Conservation (phyloP, 2,888 invertebrate genomes). For the Yponomeuta cagnagella region DNA sequence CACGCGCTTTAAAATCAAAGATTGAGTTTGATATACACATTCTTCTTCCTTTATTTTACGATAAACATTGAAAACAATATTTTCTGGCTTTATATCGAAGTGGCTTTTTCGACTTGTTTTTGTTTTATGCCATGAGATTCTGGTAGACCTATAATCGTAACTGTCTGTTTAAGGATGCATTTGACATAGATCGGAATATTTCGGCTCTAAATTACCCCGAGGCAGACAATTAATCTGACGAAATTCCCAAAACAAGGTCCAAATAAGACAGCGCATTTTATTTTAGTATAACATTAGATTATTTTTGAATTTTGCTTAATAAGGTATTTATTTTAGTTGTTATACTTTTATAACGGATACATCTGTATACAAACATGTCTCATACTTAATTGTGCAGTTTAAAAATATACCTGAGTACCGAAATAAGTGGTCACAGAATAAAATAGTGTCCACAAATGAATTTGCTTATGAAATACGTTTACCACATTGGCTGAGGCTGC, state of each 20-base stretch:
- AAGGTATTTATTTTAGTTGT: slow-evolving; percentile 76
- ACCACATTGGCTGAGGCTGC: slow-evolving; percentile 10
- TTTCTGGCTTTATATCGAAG: too few relatives aligned
- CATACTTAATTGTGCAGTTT: slow-evolving; percentile 18
- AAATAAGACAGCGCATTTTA: slow-evolving; percentile 55
- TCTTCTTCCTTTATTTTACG: too few relatives aligned
- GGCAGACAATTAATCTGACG: slow-evolving; percentile 9
- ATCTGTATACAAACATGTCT: slow-evolving; percentile 59
- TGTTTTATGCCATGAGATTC: too few relatives aligned
- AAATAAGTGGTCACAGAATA: slow-evolving; percentile 6
- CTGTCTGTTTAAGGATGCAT: slow-evolving; percentile 28
- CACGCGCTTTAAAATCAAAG: too few relatives aligned
- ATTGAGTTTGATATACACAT: too few relatives aligned
- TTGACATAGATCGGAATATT: background rate
- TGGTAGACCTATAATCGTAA: slow-evolving; percentile 18
- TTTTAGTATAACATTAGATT: slow-evolving; percentile 59
- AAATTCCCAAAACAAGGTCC: slow-evolving; percentile 13
- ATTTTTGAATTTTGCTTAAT: slow-evolving; percentile 65
- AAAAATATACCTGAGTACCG: slow-evolving; percentile 14
- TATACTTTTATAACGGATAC: slow-evolving; percentile 69
- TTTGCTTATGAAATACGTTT: slow-evolving; percentile 32
- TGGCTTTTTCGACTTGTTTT: too few relatives aligned
- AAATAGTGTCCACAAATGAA: slow-evolving; percentile 28
- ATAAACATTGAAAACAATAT: too few relatives aligned
- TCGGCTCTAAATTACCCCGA: background rate